Percentiles rank a stretch among this genome's conserved stretches.
phyloP scores from a whole-genome alignment of 2,797 vertebrate species.

The Telmatherina bonti region DNA sequence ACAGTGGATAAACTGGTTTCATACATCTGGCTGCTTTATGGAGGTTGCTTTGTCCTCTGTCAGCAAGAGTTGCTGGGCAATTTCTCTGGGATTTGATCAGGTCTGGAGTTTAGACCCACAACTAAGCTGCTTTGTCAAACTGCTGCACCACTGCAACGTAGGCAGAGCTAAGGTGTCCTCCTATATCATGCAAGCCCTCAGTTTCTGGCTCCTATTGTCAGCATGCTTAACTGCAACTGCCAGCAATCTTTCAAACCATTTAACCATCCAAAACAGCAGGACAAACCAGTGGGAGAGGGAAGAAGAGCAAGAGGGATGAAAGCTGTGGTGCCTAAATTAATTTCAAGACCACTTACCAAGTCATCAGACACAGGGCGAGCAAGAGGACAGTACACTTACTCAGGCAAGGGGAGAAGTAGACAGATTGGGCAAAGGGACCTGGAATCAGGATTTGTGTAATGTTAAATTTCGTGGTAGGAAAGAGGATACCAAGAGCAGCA shows the following conservation, averaged over 20 bases:
- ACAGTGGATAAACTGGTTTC: not conserved
- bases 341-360: constrained; percentile 72
- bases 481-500: not conserved
- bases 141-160: constrained; percentile 38
- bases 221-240: constrained; percentile 52
- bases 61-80: constrained; percentile 17
- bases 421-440: constrained; percentile 36
- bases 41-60: constrained; percentile 15
- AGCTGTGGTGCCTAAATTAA: constrained; percentile 61
- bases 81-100: constrained; percentile 51
- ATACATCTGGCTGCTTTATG: constrained; percentile 1
- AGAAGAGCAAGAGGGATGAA: constrained; percentile 41
- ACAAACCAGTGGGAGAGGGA: constrained; percentile 39
- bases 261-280: constrained; percentile 47
- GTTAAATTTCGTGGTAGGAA: constrained; percentile 14
- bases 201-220: constrained; percentile 48
- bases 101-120: constrained; percentile 29
- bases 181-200: constrained; percentile 13
- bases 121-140: constrained; percentile 50
- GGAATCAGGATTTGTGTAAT: constrained; percentile 40
- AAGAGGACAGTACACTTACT: constrained; percentile 57
- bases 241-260: constrained; percentile 62
- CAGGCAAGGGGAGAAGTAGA: constrained; percentile 34
- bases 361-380: constrained; percentile 52
- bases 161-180: constrained; percentile 20